phyloP scores from a whole-genome alignment of 2,797 vertebrate species.

The Chaetodon trifasciatus region DNA sequence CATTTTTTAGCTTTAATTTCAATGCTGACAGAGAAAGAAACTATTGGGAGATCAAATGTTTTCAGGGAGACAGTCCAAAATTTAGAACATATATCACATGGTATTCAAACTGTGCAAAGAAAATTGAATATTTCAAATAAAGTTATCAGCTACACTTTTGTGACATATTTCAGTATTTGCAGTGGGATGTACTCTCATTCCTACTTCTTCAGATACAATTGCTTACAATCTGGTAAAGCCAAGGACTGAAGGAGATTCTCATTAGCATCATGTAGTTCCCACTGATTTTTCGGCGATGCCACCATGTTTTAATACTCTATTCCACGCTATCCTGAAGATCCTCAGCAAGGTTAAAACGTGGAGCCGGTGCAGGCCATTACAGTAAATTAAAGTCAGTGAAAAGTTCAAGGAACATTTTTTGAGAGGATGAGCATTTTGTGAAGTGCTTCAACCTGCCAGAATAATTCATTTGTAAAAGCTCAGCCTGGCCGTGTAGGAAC shows the following conservation, averaged over 20 bases:
- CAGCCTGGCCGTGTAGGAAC: constrained; percentile 21
- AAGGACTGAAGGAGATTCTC: not conserved
- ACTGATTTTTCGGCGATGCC: not conserved
- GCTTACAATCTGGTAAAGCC: not conserved
- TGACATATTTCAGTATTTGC: not conserved
- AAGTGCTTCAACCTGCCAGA: constrained; percentile 18
- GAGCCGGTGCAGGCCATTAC: constrained; percentile 4
- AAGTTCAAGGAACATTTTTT: constrained; percentile 30
- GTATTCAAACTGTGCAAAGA: too few relatives aligned
- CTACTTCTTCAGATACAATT: not conserved
- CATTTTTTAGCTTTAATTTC: constrained; percentile 3
- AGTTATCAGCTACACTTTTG: not conserved
- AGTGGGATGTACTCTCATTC: not conserved
- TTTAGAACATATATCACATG: not conserved
- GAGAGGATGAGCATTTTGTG: constrained; percentile 32
- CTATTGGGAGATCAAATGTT: not conserved
- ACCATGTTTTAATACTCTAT: not conserved
- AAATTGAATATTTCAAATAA: too few relatives aligned
- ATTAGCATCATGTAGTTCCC: not conserved
- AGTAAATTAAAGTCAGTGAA: constrained; percentile 25
- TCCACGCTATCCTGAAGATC: constrained; percentile 14
- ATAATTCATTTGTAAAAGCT: constrained; percentile 43
- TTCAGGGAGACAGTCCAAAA: not conserved
- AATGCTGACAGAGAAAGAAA: not conserved
- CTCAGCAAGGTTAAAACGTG: constrained; percentile 4